phyloP scores from a whole-genome alignment of 1,140 invertebrate genomes.

The Potamilus streckersoni region DNA sequence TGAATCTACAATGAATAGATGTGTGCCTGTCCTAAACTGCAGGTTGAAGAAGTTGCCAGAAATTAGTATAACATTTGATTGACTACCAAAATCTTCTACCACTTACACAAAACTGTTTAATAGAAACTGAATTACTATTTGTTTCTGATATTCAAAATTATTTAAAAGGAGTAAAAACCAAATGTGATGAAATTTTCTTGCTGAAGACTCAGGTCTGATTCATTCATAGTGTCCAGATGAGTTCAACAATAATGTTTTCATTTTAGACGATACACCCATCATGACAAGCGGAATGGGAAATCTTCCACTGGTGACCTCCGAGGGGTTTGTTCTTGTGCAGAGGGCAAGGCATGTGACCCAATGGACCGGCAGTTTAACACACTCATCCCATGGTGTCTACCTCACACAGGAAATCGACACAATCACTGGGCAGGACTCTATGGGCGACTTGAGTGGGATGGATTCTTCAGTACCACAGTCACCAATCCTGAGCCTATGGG shows the following conservation, averaged over 20 bases:
- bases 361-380: conserved; percentile 85
- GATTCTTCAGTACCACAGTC: conserved; percentile 85
- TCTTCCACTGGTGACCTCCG: conserved; percentile 73
- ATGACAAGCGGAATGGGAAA: conserved; percentile 79
- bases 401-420: conserved; percentile 87
- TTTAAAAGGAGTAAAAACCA: too few species aligned
- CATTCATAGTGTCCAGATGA: not conserved
- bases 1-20: too few species aligned
- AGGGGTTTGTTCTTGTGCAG: conserved; percentile 85
- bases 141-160: too few species aligned
- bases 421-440: conserved; percentile 86
- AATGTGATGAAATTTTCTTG: too few species aligned
- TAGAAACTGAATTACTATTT: too few species aligned
- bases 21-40: too few species aligned
- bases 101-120: too few species aligned
- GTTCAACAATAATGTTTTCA: not conserved
- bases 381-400: conserved; percentile 90
- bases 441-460: conserved; percentile 85
- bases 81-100: too few species aligned
- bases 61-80: too few species aligned
- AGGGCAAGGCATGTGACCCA: conserved; percentile 76
- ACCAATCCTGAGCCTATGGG: conserved; percentile 91
- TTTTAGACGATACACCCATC: conserved; percentile 75
- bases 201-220: too few species aligned
- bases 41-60: too few species aligned